These are phyloP conservation scores for Lanius collurio DNA, from an alignment of 2,113 vertebrate genomes.

Conservation along the genomic window DNA sequence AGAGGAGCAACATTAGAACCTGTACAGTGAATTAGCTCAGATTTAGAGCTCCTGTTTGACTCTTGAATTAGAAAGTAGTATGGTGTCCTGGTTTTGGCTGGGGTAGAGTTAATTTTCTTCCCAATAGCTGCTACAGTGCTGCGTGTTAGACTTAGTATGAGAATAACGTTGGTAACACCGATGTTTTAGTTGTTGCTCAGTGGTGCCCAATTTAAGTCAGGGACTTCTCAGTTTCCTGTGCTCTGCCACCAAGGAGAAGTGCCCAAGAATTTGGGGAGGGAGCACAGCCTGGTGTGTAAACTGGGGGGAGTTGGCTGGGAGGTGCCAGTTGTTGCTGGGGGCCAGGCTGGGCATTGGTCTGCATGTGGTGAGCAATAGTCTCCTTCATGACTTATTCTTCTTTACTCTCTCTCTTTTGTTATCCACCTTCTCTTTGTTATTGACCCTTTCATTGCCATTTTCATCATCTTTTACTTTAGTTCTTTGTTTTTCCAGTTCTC, in stretches of 20 bases:
- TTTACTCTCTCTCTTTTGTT: not conserved
- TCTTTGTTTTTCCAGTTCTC: not conserved
- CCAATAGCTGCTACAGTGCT: not conserved
- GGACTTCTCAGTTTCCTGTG: not conserved
- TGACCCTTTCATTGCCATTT: not conserved
- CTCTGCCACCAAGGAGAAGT: not conserved
- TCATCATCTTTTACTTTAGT: not conserved
- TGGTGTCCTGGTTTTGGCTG: not conserved
- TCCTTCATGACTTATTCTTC: not conserved
- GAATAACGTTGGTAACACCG: not conserved
- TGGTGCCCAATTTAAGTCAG: not conserved
- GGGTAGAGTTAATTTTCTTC: not conserved
- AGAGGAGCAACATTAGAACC: not conserved
- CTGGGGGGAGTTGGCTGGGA: not conserved
- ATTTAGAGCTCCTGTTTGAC: not conserved
- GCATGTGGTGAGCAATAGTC: not conserved
- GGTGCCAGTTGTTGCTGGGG: not conserved
- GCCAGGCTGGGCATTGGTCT: not conserved
- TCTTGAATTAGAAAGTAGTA: not conserved
- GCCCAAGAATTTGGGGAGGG: not conserved
- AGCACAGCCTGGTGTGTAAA: not conserved
- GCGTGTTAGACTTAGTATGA: not conserved
- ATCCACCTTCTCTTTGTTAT: not conserved
- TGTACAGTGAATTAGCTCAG: not conserved
- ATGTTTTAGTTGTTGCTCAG: not conserved